Conservation (phyloP, 2,113 vertebrate species). For the Anhinga anhinga region DNA sequence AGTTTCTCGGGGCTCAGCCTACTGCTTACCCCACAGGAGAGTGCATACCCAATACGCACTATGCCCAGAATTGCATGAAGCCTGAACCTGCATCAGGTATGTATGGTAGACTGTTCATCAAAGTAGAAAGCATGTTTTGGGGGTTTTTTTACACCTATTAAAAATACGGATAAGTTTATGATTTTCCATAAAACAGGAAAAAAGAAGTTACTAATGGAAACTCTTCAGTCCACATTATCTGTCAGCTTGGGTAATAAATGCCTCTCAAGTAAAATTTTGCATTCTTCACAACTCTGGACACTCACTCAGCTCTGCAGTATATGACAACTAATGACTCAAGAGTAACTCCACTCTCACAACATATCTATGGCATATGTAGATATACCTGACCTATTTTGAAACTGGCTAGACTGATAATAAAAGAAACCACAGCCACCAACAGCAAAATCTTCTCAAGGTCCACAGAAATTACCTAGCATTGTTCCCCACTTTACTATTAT, state of each 20-base stretch:
- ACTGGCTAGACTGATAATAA: background rate
- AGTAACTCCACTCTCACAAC: background rate
- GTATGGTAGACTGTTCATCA: background rate
- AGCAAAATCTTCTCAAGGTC: background rate
- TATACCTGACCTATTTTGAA: background rate
- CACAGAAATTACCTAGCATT: background rate
- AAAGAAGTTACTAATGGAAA: background rate
- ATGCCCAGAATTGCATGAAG: background rate
- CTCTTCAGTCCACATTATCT: background rate
- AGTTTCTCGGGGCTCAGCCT: background rate
- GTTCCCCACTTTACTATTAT: background rate
- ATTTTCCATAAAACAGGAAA: background rate
- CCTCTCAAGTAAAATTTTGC: background rate
- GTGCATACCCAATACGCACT: background rate
- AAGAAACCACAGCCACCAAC: background rate
- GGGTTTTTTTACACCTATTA: background rate
- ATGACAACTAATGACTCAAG: background rate
- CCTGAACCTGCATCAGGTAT: background rate
- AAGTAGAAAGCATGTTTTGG: background rate
- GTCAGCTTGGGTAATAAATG: background rate
- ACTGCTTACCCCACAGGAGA: background rate
- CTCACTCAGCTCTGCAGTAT: background rate
- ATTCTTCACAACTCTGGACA: background rate
- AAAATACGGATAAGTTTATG: background rate
- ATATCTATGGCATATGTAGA: accelerated